Evolutionary conservation across 2,888 invertebrate species (phyloP), one percentile per base, ranked within the genome.

Genomic region (Pharmacophagus antenor): DNA sequence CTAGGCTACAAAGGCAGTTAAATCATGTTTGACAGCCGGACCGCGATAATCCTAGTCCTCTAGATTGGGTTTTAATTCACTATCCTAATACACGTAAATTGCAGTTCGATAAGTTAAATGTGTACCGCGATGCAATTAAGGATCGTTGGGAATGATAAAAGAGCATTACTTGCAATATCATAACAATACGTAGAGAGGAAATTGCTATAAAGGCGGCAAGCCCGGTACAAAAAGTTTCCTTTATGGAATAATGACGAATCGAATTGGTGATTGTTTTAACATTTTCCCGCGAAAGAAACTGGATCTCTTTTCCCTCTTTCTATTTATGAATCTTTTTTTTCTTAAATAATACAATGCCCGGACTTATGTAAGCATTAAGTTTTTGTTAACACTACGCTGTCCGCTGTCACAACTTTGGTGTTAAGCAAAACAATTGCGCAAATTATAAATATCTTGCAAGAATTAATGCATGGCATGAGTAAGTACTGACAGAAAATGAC

Each of bases 111-210:
- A 53, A 20, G n/a, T 23, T 31, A 20, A 48, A 53, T 41, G 37
- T 23, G 25, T n/a, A n/a, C 25, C n/a, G 37, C 52, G 18, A 27
- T 41, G 52, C 47, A 48, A 58, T 58, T 58, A 53, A 48, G 47
- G 47, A 41, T 42, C 53, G 25, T 58, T 52, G 21, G n/a, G 52
- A 52, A 58, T 58, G 47, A 58, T 53, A 58, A 58, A 53, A 47
- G 58, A 53, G 15, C 58, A 41, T 58, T 53, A 58, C 58, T 58
- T 53, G 58, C 58, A 53, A 58, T 47, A 58, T 53, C 37, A 50
- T 10, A 44, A 37, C 47, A 27, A 15, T 58, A 10, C 37, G 5
- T 10, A 17, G 20, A 18, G 20, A 17, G 52, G 23, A 54, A 47
- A 27, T 59, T 49, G 54, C 44, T 18, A 54, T 49, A 55, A 54